Conservation (phyloP, 1,140 invertebrate species). For the Acromyrmex echinatior region DNA sequence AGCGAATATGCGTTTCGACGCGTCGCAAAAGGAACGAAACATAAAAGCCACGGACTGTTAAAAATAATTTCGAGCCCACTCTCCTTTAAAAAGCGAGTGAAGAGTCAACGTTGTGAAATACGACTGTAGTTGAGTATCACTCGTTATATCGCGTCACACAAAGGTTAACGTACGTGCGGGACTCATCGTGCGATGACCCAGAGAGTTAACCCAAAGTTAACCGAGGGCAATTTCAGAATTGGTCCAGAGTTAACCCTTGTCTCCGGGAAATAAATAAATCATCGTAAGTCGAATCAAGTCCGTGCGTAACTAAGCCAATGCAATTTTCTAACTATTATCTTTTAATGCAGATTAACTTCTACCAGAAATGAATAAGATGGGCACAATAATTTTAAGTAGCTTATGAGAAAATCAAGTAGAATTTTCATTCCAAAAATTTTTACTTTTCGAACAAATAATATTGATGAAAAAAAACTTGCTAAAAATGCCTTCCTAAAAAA, state of each 20-base stretch:
- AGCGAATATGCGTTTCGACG: no score
- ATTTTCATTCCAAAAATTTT: background rate
- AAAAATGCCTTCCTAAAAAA: background rate
- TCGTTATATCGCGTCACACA: background rate
- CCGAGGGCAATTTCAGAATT: slow-evolving; percentile 22
- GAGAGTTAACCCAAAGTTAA: slow-evolving; percentile 40
- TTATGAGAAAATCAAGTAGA: background rate
- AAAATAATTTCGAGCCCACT: slow-evolving; percentile 11
- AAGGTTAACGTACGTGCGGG: slow-evolving; percentile 16
- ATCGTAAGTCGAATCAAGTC: background rate
- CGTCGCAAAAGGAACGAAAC: background rate
- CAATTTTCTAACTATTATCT: slow-evolving; percentile 23
- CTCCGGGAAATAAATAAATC: slow-evolving; percentile 51
- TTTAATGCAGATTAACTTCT: slow-evolving; percentile 27
- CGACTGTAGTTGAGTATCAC: slow-evolving; percentile 24
- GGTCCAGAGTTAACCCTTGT: slow-evolving; percentile 5
- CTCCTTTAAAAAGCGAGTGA: slow-evolving; percentile 19
- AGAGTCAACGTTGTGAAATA: slow-evolving; percentile 32
- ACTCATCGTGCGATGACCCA: slow-evolving; percentile 8
- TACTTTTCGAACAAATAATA: background rate
- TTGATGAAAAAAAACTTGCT: background rate
- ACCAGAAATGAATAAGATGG: background rate
- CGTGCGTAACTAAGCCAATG: background rate
- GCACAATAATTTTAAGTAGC: background rate
- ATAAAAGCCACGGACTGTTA: background rate